phyloP scores from a whole-genome alignment of 2,888 invertebrate species.

The Polydesmus complanatus region DNA sequence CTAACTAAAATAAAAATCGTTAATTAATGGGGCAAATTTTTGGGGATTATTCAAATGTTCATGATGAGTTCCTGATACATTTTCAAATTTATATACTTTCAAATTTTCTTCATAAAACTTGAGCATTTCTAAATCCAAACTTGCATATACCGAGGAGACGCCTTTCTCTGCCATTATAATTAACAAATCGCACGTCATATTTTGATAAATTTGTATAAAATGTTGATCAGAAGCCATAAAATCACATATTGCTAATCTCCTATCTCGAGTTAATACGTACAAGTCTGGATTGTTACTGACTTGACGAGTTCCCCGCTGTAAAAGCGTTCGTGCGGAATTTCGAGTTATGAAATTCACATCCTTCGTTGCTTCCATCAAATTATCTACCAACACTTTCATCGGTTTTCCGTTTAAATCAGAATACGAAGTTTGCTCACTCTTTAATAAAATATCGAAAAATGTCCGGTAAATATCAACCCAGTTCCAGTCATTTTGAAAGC shows the following conservation, averaged over 20 bases:
- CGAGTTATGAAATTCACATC: slow-evolving; percentile 13
- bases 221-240: background rate
- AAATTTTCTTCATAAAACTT: slow-evolving; percentile 8
- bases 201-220: background rate
- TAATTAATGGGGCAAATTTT: slow-evolving; percentile 23
- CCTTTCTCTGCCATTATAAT: background rate
- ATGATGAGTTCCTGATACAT: slow-evolving; percentile 16
- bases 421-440: background rate
- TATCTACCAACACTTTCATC: background rate
- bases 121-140: background rate
- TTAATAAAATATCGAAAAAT: background rate
- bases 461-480: background rate
- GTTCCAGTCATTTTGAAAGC: background rate
- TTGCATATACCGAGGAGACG: background rate
- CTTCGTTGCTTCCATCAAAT: background rate
- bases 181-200: background rate
- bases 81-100: slow-evolving; percentile 5
- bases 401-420: background rate
- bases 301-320: slow-evolving; percentile 19
- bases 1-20: no score
- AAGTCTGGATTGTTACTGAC: slow-evolving; percentile 15
- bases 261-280: background rate
- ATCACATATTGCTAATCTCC: background rate
- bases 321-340: slow-evolving; percentile 18
- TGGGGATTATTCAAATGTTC: slow-evolving; percentile 24